Percentiles rank a stretch among this genome's conserved stretches.
Evolutionary conservation across 2,113 vertebrate species (phyloP).

Genomic region (Laterallus jamaicensis): DNA sequence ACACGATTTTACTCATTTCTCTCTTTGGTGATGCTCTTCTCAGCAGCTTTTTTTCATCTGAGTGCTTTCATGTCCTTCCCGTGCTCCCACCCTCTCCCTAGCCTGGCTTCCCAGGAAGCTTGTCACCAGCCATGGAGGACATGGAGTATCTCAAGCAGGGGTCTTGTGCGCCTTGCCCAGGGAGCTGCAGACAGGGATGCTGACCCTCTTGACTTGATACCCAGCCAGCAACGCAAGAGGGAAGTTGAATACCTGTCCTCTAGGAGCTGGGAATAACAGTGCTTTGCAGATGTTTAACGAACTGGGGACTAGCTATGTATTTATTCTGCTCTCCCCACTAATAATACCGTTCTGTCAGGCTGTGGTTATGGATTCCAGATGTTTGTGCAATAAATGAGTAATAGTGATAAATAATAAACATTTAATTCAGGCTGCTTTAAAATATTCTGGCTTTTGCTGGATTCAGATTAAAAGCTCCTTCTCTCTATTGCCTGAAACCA

Average conservation of each 20-base stretch:
- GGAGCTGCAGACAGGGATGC: neutral
- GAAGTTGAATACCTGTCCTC: neutral
- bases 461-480: neutral
- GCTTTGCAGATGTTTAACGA: neutral
- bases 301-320: neutral
- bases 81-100: rapidly evolving
- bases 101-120: neutral
- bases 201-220: neutral
- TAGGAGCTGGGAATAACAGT: neutral
- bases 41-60: neutral
- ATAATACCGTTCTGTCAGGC: neutral
- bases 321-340: neutral
- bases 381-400: neutral
- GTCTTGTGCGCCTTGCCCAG: neutral
- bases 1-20: neutral
- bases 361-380: conserved; percentile 32
- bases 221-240: neutral
- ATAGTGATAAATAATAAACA: conserved; percentile 6
- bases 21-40: neutral
- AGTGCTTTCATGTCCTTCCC: neutral
- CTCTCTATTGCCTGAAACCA: neutral
- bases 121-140: neutral
- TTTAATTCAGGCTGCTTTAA: neutral
- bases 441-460: neutral
- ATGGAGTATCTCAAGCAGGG: neutral